Conservation (phyloP, 2,797 vertebrate genomes). For the Malurus splendens region DNA sequence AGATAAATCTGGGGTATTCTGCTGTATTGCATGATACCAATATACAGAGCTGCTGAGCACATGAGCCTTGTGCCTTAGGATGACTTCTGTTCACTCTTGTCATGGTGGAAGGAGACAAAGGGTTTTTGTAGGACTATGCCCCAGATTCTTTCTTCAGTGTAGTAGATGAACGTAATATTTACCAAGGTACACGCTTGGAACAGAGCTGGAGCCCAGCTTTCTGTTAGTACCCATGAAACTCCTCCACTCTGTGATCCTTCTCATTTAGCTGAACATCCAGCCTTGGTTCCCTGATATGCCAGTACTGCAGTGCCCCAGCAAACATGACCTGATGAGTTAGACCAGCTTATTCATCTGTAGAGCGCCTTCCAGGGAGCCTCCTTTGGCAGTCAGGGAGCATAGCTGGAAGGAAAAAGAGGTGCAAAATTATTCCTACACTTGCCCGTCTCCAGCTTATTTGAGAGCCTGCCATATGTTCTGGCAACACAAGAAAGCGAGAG, state of each 20-base stretch:
- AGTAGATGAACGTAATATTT: background rate
- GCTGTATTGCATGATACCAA: background rate
- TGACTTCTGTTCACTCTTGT: background rate
- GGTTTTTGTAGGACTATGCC: background rate
- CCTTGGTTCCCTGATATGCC: background rate
- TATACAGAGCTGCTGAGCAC: background rate
- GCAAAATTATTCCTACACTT: background rate
- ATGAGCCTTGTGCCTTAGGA: background rate
- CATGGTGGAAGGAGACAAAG: background rate
- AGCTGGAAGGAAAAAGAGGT: background rate
- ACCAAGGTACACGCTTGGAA: background rate
- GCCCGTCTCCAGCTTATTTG: background rate
- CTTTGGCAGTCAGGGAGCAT: background rate
- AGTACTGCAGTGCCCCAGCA: background rate
- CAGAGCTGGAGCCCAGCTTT: background rate
- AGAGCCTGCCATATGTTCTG: background rate
- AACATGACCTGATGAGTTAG: background rate
- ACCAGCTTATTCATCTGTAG: background rate
- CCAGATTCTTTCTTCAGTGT: background rate
- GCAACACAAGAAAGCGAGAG: background rate
- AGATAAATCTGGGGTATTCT: background rate
- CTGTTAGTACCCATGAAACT: background rate
- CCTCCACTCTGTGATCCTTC: background rate
- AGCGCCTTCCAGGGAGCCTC: background rate
- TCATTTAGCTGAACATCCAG: background rate